phyloP scores from a whole-genome alignment of 2,797 vertebrate species.

The Trematomus bernacchii region DNA sequence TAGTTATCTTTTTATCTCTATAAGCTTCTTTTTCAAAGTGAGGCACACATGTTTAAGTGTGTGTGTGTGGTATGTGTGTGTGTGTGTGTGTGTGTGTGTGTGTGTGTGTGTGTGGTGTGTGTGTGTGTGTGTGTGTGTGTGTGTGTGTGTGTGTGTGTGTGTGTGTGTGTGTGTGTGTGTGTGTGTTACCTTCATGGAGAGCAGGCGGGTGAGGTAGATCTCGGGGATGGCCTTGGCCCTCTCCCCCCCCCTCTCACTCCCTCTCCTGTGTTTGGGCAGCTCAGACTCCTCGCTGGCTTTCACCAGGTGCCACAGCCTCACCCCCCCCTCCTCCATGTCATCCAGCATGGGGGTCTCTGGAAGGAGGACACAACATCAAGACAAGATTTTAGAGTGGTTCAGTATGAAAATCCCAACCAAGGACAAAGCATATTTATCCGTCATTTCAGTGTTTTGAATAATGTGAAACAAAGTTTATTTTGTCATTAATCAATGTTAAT shows the following conservation, averaged over 20 bases:
- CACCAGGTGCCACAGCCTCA: constrained; percentile 95
- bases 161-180: neutral
- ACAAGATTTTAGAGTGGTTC: neutral
- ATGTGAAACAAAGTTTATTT: no score
- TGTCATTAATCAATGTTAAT: no score
- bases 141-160: neutral
- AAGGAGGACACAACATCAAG: neutral
- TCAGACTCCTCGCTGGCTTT: constrained; percentile 95
- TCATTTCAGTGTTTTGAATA: neutral
- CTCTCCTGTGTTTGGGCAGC: constrained; percentile 92
- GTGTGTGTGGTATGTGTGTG: neutral
- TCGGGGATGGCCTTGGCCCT: constrained; percentile 97
- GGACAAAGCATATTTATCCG: no score
- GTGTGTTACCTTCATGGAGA: constrained; percentile 95
- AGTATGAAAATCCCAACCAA: neutral
- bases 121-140: neutral
- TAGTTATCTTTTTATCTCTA: no score
- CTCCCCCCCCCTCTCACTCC: constrained; percentile 93
- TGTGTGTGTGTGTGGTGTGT: no score
- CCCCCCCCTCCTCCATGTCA: constrained; percentile 94
- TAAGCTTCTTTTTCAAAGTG: no score
- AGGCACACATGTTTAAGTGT: neutral
- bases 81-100: no score
- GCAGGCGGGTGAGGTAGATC: constrained; percentile 96
- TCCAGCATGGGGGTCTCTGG: constrained; percentile 97